phyloP scores from a whole-genome alignment of 2,888 invertebrate species.

The Sipha maydis region DNA sequence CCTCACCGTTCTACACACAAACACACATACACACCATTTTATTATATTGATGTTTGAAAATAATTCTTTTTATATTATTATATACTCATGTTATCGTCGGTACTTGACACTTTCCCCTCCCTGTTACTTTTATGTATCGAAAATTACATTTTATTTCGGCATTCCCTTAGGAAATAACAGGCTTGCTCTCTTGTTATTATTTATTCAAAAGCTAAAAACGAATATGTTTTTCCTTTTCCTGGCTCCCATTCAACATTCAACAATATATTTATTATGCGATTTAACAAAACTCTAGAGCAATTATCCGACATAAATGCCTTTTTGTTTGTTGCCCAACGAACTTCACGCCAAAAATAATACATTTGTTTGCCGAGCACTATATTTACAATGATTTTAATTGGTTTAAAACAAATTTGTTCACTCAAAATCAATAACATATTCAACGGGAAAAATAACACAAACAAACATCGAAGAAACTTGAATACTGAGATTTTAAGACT shows the following conservation, averaged over 20 bases:
- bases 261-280: slow-evolving; percentile 62
- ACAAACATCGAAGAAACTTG: neutral
- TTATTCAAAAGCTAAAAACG: slow-evolving; percentile 62
- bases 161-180: slow-evolving; percentile 60
- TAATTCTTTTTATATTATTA: slow-evolving; percentile 55
- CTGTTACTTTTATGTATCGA: slow-evolving; percentile 58
- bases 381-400: slow-evolving; percentile 53
- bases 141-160: slow-evolving; percentile 62
- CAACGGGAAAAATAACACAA: neutral
- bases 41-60: slow-evolving; percentile 55
- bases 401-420: slow-evolving; percentile 25
- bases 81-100: slow-evolving; percentile 54
- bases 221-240: slow-evolving; percentile 60
- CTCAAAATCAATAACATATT: neutral
- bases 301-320: slow-evolving; percentile 58
- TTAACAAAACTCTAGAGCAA: slow-evolving; percentile 59
- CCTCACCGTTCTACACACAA: neutral
- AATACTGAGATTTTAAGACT: slow-evolving; percentile 7
- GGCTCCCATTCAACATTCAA: slow-evolving; percentile 60
- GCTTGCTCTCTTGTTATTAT: slow-evolving; percentile 56
- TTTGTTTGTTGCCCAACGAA: slow-evolving; percentile 58
- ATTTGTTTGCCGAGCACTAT: slow-evolving; percentile 47
- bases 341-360: slow-evolving; percentile 58
- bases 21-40: slow-evolving; percentile 4
- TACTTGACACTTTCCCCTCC: slow-evolving; percentile 44